Evolutionary conservation across 2,797 vertebrate genomes (phyloP).

Genomic region (Petrocephalus schoutedeni): DNA sequence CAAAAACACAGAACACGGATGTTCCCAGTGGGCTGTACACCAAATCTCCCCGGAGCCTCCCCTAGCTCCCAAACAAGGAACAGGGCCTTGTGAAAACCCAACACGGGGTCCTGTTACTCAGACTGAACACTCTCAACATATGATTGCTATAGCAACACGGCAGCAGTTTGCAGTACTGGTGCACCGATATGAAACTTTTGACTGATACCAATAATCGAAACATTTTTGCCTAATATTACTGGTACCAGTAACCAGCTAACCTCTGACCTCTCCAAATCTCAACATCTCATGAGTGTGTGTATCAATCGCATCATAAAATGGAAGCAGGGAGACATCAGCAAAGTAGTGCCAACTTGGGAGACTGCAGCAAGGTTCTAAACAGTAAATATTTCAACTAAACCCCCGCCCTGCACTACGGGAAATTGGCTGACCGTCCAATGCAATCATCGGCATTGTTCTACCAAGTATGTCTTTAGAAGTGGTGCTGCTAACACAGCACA

Average conservation of each 20-base stretch:
- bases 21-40: background rate
- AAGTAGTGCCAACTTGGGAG: background rate
- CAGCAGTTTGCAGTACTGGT: background rate
- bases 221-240: background rate
- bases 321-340: background rate
- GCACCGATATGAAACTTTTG: background rate
- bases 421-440: background rate
- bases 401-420: background rate
- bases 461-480: background rate
- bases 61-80: background rate
- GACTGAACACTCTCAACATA: background rate
- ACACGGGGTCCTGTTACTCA: background rate
- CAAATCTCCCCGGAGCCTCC: background rate
- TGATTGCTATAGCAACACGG: background rate
- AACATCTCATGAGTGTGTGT: background rate
- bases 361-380: background rate
- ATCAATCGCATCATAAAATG: background rate
- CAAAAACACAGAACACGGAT: slow-evolving; percentile 15
- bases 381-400: background rate
- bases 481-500: background rate
- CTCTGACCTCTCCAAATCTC: background rate
- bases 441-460: background rate
- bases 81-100: background rate
- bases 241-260: background rate
- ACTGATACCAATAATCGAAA: background rate